Base-by-base conservation (phyloP, 2,797 vertebrate genomes). In the Enteromius paludinosus region DNA sequence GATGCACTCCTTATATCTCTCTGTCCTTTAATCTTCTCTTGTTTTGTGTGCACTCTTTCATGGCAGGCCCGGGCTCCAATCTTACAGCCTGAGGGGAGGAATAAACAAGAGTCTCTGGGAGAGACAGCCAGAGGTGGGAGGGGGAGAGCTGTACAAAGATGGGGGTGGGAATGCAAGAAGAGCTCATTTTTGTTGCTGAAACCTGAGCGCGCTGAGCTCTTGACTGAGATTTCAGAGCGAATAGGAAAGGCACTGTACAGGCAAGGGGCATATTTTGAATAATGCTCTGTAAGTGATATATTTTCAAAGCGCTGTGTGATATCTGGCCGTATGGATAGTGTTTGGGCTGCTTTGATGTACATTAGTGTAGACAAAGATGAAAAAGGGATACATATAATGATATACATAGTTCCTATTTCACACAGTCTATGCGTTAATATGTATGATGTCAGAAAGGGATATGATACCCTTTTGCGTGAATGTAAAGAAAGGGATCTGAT, bases 91-190 rank as follows among this genome's bases (percentile, higher is more conserved):
- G 87, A 86, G 89, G 88, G 89, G 88, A 86, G 84, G 86, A 89
- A 87, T 90, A 89, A 90, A 90, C 89, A 87, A 90, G 87, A 85
- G 86, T 89, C 88, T 87, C 77, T 86, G 86, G 86, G 88, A 89
- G 82, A 86, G 87, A 82, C 85, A 86, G 86, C 77, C 65, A 71
- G 72, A 68, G 75, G 72, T 82, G 72, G 78, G 84, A 83, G 86
- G 83, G 81, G 82, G 75, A 74, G 85, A 38, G 56, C 52, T 79
- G 82, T 79, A 87, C 81, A 87, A 81, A 87, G 87, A 82, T 87
- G 83, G 78, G 82, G 75, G 84, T 76, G 79, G 70, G 68, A 87
- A 75, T 54, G 59, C 61, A 66, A 77, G 74, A 87, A 72, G 73
- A 86, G 79, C 85, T 83, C 43, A 65, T 59, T 75, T 86, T 83